Conservation (phyloP, 2,797 vertebrate species). For the Gymnothorax reevesii region DNA sequence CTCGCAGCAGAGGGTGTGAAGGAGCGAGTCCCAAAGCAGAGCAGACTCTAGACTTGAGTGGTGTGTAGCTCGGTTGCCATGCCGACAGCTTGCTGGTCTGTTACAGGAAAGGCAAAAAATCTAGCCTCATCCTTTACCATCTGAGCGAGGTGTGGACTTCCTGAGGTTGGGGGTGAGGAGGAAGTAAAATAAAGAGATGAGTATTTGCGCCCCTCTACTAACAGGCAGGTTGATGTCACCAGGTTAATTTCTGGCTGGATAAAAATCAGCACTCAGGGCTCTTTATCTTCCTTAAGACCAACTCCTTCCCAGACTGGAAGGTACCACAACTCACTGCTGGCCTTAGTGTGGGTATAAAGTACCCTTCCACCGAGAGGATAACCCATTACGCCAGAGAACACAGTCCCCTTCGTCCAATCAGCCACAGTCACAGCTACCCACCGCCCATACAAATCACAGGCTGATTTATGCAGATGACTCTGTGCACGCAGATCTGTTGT, state of each 20-base stretch:
- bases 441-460: neutral
- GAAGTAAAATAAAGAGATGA: neutral
- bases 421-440: neutral
- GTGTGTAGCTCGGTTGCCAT: neutral
- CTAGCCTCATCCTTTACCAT: neutral
- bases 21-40: neutral
- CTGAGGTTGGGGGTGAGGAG: neutral
- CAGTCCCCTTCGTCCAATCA: neutral
- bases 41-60: too few relatives aligned
- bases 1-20: neutral
- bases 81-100: neutral
- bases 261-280: neutral
- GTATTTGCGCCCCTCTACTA: too few relatives aligned
- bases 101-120: neutral
- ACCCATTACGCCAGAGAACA: slow-evolving; percentile 10
- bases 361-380: neutral
- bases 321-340: neutral
- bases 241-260: neutral
- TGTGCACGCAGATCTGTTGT: neutral
- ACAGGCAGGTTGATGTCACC: neutral
- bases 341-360: neutral
- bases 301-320: neutral
- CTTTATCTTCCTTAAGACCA: neutral
- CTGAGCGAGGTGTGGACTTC: neutral
- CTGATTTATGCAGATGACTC: slow-evolving; percentile 28